Evolutionary conservation across 2,113 vertebrate genomes (phyloP), one percentile per base, ranked within the genome.

Genomic region (Guaruba guarouba): DNA sequence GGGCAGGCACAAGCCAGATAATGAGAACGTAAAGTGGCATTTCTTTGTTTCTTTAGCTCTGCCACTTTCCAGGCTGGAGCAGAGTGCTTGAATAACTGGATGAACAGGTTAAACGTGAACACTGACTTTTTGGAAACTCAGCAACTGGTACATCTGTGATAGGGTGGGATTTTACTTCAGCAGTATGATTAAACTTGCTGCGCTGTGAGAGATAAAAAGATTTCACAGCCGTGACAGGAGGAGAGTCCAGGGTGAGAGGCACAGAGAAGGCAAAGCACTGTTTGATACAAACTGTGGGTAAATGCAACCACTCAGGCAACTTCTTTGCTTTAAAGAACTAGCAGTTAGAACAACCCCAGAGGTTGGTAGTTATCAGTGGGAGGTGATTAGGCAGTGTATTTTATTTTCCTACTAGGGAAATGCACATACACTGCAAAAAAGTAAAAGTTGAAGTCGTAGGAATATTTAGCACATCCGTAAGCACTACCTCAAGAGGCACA

Each of bases 1-100:
- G 52, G 86, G 86, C 79, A 95, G 69, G 63, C 81, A 82, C 71
- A 92, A 89, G 73, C 41, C 70, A 69, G 54, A 82, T 93, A 93
- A 93, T 39, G 73, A 82, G 71, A 95, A 78, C 37, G 63, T 82
- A 71, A 79, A 1, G 10, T 35, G 71, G 75, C 83, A 89, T 94
- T 90, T 96, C 85, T 92, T 88, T 91, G 92, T 96, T 93, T 73
- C 81, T 91, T 88, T 82, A 84, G 76, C 61, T 71, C 77, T 92
- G 77, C 81, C 68, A 62, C 91, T 93, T 86, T 61, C 52, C 73
- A 66, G 80, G 74, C 91, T 79, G 81, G 54, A 88, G 70, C 8
- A 0, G 41, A 2, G 5, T 0, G 27, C 94, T 73, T 4, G 31
- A 69, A 71, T 71, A 94, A 97, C 92, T 79, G 92, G 94, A 93